Conservation (phyloP, 2,113 vertebrate genomes). For the Pandion haliaetus region DNA sequence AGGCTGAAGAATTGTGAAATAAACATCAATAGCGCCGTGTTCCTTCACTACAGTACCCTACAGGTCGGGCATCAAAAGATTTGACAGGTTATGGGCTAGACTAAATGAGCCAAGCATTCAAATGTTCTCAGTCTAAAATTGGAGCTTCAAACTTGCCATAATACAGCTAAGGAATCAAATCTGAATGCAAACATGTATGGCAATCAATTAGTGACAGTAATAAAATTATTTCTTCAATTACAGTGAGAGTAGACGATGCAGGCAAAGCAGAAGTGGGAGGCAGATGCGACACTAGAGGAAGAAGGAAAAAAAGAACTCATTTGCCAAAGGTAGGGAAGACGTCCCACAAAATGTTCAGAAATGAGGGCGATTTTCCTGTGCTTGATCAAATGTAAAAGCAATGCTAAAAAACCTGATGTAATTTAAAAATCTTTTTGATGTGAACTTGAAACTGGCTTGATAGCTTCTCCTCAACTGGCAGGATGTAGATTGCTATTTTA, state of each 20-base stretch:
- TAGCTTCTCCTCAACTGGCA: background rate
- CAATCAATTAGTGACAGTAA: background rate
- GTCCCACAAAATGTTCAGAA: background rate
- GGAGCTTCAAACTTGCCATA: background rate
- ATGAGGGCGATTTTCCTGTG: background rate
- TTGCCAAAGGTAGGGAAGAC: background rate
- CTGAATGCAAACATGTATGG: background rate
- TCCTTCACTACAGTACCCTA: background rate
- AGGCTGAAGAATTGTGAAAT: background rate
- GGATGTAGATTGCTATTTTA: background rate
- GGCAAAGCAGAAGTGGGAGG: background rate
- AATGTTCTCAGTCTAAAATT: background rate
- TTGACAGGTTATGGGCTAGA: background rate
- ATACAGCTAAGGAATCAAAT: background rate
- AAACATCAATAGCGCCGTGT: background rate
- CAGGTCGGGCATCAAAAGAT: background rate
- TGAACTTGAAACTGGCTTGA: background rate
- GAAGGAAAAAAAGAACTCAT: background rate
- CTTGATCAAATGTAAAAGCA: background rate
- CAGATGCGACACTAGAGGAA: background rate
- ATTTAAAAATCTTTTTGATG: background rate
- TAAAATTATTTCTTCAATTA: background rate
- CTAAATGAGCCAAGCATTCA: background rate
- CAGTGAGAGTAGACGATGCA: background rate
- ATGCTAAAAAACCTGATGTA: accelerated